Evolutionary conservation across 2,888 invertebrate genomes (phyloP), one percentile per base, ranked within the genome.

Genomic region (Trichopoda pennipes): DNA sequence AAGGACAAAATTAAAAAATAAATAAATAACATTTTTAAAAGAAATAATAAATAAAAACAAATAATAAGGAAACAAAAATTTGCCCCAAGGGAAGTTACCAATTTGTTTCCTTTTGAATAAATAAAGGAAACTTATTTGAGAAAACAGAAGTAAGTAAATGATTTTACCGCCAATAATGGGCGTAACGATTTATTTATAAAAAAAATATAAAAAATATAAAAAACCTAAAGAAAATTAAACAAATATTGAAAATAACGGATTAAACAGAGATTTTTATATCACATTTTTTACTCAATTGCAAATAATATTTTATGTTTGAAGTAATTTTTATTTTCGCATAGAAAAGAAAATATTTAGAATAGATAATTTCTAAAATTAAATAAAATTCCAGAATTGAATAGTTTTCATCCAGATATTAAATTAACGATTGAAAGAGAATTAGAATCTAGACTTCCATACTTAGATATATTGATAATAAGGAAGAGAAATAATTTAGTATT

Each of bases 61-160:
- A 60, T 68, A 75, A 1, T 2, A 38, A 38, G 49, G 35, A 66
- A 80, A 47, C 55, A 53, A 51, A 6, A 70, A 64, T 64, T 75
- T 80, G 68, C 75, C 61, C 55, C 44, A 64, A 66, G 75, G 82
- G 79, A 79, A 79, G 70, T 79, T n/a, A 75, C 75, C 56, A 55
- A 56, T 72, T 55, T 74, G 63, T 58, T 75, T 82, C 82, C 79
- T 76, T 66, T 79, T 79, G 79, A 56, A 55, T 28, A 51, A 79
- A 51, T 61, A 68, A 63, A 75, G 72, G 66, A 79, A 79, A 76
- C 70, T 32, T 3, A 35, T 42, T 49, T 44, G 21, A 55, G 16
- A 21, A 8, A 38, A 35, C n/a, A 56, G 49, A n/a, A 55, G 38
- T 14, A 56, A 72, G 60, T 42, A 55, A 64, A 53, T 66, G 17